Evolutionary conservation across 2,888 invertebrate species (phyloP), one percentile per base, ranked within the genome.

Genomic region (Pheosia gnoma): DNA sequence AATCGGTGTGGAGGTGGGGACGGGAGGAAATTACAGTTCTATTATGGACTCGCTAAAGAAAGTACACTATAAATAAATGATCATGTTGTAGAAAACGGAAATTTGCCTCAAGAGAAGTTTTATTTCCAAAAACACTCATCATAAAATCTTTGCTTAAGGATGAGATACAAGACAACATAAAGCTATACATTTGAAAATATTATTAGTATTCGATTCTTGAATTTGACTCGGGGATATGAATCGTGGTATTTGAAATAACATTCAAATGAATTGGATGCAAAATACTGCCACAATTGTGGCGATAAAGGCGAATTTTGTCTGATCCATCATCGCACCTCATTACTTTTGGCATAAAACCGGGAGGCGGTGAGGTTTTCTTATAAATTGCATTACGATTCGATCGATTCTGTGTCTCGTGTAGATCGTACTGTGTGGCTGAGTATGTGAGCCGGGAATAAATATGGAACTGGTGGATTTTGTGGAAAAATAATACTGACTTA

Each of bases 301-400:
- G 72, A 72, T 74, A 80, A 77, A 83, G 73, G 76, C 74, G 74
- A 80, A 79, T 79, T 79, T 77, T 76, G 72, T 75, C 73, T 75
- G 75, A 86, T 85, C 86, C 81, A 82, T 81, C 83, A 78, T 71
- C 78, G 72, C 75, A 78, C 77, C 82, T 84, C 85, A 82, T 86
- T 84, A 84, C 81, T 79, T 81, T 75, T 75, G 80, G 64, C 81
- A 82, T 85, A 85, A 89, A 87, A 82, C 67, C 65, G 63, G 71
- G 80, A 74, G 81, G 79, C 77, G 79, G 73, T 65, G 75, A 76
- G 83, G 79, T 83, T 87, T 89, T 86, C 84, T 87, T 87, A 80
- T 85, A 87, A 87, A 90, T 89, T 87, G 85, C 81, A 84, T 87
- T 90, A 84, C 77, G 79, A 80, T 79, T 71, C 80, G 79, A 86